Evolutionary conservation across 2,888 invertebrate genomes (phyloP), one percentile per base, ranked within the genome.

Genomic region (Watsonalla binaria): DNA sequence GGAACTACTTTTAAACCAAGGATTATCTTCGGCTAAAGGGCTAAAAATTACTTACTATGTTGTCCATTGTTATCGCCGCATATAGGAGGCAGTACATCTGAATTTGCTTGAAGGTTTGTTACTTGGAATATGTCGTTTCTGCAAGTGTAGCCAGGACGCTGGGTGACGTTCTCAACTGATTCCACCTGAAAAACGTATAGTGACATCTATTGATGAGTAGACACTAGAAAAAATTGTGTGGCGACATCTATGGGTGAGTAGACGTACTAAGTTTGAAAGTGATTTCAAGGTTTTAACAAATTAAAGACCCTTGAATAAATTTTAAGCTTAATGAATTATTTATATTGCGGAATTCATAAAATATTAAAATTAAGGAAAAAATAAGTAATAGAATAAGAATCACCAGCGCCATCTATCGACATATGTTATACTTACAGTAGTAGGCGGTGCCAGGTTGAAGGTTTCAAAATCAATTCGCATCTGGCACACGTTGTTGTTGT

Each of bases 11-110:
- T 5, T 7, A 37, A 37, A 37, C 5, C 37, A 8, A 37, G 37
- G 37, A 7, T 8, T 8, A 8, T 8, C 37, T 8, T 8, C 0
- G 37, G 8, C 6, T 7, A 1, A 37, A 6, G 37, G 37, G 0
- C 37, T 37, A 14, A 24, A 9, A n/a, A 6, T n/a, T 14, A 82
- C 91, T 87, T 62, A 93, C 93, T 66, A 65, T 94, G 94, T 57
- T 94, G 94, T 9, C 92, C 92, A 46, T 84, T 90, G 62, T 94
- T 94, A 62, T 92, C 91, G 5, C 94, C 94, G 55, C 94, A 94
- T 0, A 94, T 70, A 0, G 88, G 76, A 0, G 92, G 92, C n/a
- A 92, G 53, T 58, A 82, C 69, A 62, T 91, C 91, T 0, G 89
- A 85, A 68, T 90, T 87, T n/a, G 91, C 87, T 24, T 89, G 86